Percentiles rank a stretch among this genome's conserved stretches.
phyloP scores from a whole-genome alignment of 2,888 invertebrate genomes.

The Helobdella robusta region DNA sequence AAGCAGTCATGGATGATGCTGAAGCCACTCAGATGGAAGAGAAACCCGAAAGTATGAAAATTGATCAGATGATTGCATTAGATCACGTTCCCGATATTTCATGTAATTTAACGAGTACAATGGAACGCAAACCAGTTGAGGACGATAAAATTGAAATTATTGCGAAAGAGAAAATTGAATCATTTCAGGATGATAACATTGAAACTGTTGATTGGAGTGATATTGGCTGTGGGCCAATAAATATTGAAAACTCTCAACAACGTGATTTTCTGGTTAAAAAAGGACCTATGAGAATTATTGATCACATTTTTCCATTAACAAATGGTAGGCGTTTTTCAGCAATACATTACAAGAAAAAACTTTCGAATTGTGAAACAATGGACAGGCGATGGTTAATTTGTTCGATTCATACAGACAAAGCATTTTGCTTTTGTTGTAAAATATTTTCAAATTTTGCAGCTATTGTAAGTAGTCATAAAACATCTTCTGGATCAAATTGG shows the following conservation, averaged over 20 bases:
- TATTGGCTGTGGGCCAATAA: neutral
- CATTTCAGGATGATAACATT: neutral
- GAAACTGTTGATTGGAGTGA: constrained; percentile 3
- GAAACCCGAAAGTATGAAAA: too few species aligned
- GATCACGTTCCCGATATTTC: too few species aligned
- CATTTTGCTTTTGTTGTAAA: too few species aligned
- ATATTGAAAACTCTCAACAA: neutral
- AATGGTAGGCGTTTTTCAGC: constrained; percentile 4
- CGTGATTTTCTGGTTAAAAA: neutral
- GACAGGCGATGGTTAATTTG: constrained; percentile 3
- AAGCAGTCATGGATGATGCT: too few species aligned
- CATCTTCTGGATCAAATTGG: neutral
- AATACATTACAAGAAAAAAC: neutral
- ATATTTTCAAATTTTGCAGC: too few species aligned
- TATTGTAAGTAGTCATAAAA: neutral
- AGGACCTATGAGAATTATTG: neutral
- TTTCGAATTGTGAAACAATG: neutral
- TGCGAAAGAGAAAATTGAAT: too few species aligned
- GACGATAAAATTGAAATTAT: too few species aligned
- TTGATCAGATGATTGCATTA: too few species aligned
- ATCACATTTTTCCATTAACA: neutral
- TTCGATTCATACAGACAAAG: constrained; percentile 3
- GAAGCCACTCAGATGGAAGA: too few species aligned
- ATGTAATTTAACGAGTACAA: too few species aligned
- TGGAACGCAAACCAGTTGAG: too few species aligned